These are phyloP conservation scores for Chlorops oryzae DNA, from an alignment of 1,140 invertebrate species.

Conservation along the genomic window DNA sequence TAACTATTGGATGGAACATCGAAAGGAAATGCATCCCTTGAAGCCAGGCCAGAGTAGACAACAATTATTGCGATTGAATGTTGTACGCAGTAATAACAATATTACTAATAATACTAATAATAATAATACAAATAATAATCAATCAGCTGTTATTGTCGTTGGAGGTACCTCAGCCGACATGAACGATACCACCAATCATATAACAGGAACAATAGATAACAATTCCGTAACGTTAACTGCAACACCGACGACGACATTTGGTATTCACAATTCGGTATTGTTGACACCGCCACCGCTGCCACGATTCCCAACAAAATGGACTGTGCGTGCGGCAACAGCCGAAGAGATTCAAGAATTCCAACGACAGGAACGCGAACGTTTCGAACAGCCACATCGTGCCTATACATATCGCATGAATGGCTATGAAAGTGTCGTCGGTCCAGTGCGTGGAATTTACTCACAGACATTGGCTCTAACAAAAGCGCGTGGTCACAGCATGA, in stretches of 20 bases:
- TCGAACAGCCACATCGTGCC: constrained; percentile 76
- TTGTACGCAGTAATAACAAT: too few species aligned
- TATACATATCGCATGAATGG: constrained; percentile 81
- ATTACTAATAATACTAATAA: too few species aligned
- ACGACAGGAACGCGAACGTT: constrained; percentile 62
- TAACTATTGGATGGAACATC: constrained; percentile 65
- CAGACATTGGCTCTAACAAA: constrained; percentile 51
- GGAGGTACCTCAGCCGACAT: too few species aligned
- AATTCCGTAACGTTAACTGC: too few species aligned
- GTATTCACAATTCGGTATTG: too few species aligned
- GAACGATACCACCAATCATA: too few species aligned
- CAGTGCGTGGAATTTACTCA: constrained; percentile 80
- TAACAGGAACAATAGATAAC: too few species aligned
- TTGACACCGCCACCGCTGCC: constrained; percentile 56
- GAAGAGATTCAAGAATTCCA: constrained; percentile 75
- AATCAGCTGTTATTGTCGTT: too few species aligned
- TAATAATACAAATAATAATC: too few species aligned
- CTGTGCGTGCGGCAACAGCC: constrained; percentile 67
- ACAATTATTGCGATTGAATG: too few species aligned
- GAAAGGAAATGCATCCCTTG: constrained; percentile 45
- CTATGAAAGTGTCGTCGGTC: constrained; percentile 82
- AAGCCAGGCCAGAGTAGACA: background rate
- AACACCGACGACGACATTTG: too few species aligned
- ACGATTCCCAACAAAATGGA: constrained; percentile 67
- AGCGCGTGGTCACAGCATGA: constrained; percentile 74